Base-by-base conservation (phyloP, 1,140 invertebrate genomes). In the Bombus haemorrhoidalis region DNA sequence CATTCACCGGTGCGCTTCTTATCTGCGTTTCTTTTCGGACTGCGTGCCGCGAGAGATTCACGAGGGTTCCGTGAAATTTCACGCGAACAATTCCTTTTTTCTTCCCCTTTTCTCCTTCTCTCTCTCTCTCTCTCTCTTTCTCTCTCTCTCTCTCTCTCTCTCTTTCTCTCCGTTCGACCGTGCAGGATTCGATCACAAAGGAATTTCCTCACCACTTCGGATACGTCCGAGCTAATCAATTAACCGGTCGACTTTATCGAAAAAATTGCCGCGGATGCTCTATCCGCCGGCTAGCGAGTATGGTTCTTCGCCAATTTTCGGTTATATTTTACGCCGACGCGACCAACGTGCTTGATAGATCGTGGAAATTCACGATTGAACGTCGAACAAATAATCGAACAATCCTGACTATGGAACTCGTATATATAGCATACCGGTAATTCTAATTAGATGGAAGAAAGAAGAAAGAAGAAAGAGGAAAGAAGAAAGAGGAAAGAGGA, bases 41-140 rank as follows among this genome's bases (percentile, higher is more conserved):
- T 66, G 82, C 74, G 64, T 59, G 82, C 64, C 64, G 59, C 43
- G 47, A 34, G n/a, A 78, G 82, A 69, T 83, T 77, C 82, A 83
- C 82, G 47, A 69, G 74, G 82, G 74, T 43, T 78, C 74, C 62
- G 74, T 68, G 62, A 83, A 83, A 77, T 83, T 83, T 83, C 74
- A 69, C 74, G 72, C 82, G n/a, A 47, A 28, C 59, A 37, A 78
- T 77, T 66, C 34, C 59, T 53, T 76, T 53, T 83, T 71, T 57
- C 15, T 43, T 37, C 13, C 32, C 22, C 15, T 12, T 66, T 15
- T 34, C 32, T 66, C 64, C 3, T 5, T 37, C 15, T 68, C 8
- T 0, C 18, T 12, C 34, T 1, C 22, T 4, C 3, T 28, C 3
- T 0, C 18, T 0, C 34, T 1, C 22, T 18, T 0, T 37, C 32